Evolutionary conservation across 2,113 vertebrate genomes (phyloP).

Genomic region (Hystrix brachyura): DNA sequence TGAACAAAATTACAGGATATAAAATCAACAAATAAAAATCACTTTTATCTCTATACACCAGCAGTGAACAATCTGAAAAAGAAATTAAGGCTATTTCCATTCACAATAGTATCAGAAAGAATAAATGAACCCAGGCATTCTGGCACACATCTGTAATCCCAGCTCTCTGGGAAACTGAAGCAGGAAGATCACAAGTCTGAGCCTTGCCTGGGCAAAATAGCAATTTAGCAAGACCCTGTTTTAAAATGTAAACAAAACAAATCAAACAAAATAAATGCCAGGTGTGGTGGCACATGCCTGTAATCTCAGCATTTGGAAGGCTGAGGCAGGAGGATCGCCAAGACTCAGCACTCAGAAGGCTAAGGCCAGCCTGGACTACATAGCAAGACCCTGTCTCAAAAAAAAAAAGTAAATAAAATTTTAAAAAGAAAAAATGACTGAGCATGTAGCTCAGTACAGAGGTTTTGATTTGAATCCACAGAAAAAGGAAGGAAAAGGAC

Average conservation of each 20-base stretch:
- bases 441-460: background rate
- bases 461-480: background rate
- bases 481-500: background rate
- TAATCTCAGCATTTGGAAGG: background rate
- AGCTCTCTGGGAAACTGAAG: background rate
- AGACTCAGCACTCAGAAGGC: background rate
- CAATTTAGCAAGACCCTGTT: background rate
- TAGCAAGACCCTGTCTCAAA: background rate
- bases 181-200: background rate
- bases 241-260: background rate
- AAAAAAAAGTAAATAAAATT: background rate
- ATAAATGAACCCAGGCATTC: background rate
- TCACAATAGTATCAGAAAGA: background rate
- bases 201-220: background rate
- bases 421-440: background rate
- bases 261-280: background rate
- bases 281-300: background rate
- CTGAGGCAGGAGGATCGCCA: background rate
- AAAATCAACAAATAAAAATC: background rate
- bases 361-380: background rate
- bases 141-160: background rate
- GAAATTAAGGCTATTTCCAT: constrained; percentile 16
- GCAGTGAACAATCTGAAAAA: background rate
- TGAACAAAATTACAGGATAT: background rate
- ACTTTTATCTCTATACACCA: background rate